Percentiles rank a stretch among this genome's conserved stretches.
phyloP scores from a whole-genome alignment of 2,797 vertebrate species.

The Siniperca obscura region DNA sequence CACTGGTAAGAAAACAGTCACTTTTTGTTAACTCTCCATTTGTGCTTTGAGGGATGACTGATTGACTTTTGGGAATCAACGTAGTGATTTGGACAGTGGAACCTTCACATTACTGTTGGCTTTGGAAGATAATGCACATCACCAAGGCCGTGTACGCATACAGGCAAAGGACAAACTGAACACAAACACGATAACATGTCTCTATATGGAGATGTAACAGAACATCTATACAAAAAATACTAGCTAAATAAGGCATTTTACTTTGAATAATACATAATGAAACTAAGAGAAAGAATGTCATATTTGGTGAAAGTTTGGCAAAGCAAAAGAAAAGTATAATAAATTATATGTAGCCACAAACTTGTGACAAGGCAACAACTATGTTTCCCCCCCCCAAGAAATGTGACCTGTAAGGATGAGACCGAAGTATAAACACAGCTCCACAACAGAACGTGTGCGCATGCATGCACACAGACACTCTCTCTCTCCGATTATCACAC shows the following conservation, averaged over 20 bases:
- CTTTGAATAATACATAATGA: conserved; percentile 75
- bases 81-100: conserved; percentile 38
- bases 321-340: conserved; percentile 80
- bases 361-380: conserved; percentile 86
- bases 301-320: conserved; percentile 87
- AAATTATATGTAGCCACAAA: conserved; percentile 83
- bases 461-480: conserved; percentile 77
- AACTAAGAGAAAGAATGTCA: conserved; percentile 68
- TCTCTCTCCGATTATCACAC: not conserved
- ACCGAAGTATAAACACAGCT: conserved; percentile 69
- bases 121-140: conserved; percentile 44
- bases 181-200: conserved; percentile 64
- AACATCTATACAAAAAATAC: conserved; percentile 72
- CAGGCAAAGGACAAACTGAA: conserved; percentile 65
- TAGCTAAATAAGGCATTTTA: conserved; percentile 85
- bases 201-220: conserved; percentile 78
- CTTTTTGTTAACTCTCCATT: conserved; percentile 54
- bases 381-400: conserved; percentile 57
- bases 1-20: conserved; percentile 66
- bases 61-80: conserved; percentile 44
- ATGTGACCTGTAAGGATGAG: conserved; percentile 71
- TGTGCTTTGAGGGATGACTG: conserved; percentile 76
- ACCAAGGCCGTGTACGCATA: conserved; percentile 55
- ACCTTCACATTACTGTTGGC: conserved; percentile 37
- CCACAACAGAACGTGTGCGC: conserved; percentile 75